A percentile compares a stretch with the other conserved stretches of the same genome.
These are phyloP conservation scores for Etheostoma nigrum DNA, from an alignment of 2,797 vertebrate genomes.

Conservation along the genomic window DNA sequence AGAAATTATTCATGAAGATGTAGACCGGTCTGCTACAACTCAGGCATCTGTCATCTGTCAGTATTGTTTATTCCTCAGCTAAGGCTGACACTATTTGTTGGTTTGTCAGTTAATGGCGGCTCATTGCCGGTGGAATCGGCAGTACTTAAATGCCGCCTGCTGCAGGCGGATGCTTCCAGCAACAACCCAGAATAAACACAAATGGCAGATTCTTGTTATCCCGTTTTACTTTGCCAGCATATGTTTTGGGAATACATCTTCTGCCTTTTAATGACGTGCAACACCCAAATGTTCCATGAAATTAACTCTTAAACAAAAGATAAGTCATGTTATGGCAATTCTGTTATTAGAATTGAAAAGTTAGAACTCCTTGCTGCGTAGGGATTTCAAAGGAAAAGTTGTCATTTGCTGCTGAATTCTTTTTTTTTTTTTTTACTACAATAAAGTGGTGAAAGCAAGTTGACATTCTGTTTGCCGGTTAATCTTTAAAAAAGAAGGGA, in stretches of 20 bases:
- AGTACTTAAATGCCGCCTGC: constrained; percentile 60
- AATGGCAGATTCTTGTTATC: constrained; percentile 62
- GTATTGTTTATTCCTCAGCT: constrained; percentile 76
- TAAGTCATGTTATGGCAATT: constrained; percentile 61
- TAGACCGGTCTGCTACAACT: constrained; percentile 55
- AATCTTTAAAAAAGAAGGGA: constrained; percentile 71
- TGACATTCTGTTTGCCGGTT: constrained; percentile 71
- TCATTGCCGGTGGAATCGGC: constrained; percentile 52
- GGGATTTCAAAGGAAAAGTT: constrained; percentile 57
- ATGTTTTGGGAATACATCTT: constrained; percentile 54
- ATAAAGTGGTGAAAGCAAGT: constrained; percentile 59
- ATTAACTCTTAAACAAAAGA: constrained; percentile 75
- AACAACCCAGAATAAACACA: constrained; percentile 66
- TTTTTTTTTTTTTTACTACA: constrained; percentile 1
- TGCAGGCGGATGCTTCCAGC: constrained; percentile 65
- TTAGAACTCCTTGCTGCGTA: not conserved
- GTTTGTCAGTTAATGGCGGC: constrained; percentile 69
- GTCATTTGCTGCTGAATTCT: constrained; percentile 22
- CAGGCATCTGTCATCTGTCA: constrained; percentile 79
- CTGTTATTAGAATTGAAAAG: constrained; percentile 38
- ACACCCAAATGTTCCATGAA: constrained; percentile 69
- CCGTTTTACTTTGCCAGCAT: constrained; percentile 46
- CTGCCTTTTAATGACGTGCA: constrained; percentile 42
- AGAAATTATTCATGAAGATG: constrained; percentile 73
- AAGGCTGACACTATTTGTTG: constrained; percentile 73